Evolutionary conservation across 2,888 invertebrate genomes (phyloP), one percentile per base, ranked within the genome.

Genomic region (Blomia tropicalis): DNA sequence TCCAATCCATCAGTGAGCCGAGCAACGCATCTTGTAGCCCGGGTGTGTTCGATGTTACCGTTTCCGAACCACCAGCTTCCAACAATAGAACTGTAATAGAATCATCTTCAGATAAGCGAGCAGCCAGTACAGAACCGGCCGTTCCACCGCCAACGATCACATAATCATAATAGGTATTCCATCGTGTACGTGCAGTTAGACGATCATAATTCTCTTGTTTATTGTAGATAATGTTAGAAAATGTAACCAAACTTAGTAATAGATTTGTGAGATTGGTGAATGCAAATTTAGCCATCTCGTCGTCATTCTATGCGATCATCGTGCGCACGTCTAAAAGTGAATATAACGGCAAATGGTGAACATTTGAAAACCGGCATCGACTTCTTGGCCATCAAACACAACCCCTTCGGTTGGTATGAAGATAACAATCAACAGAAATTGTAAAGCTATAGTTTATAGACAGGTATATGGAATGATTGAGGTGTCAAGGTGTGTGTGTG

Each of bases 41-140:
- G 17, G 62, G 62, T 11, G 56, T 62, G 5, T 56, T 62, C 41
- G 62, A 62, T 25, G 58, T n/a, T 7, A 62, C 62, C 17, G 62
- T 62, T 58, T 62, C 62, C 14, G 56, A 36, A 22, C 56, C 56
- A 22, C 62, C 62, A 17, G 62, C 62, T 25, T 62, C 62, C 17
- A 62, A 17, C 23, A 62, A 23, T 7, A 62, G 30, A 17, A 62
- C 62, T 25, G 29, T 62, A 2, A 56, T 22, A 7, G 30, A 17
- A 2, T 19, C 29, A 41, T 56, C 62, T 62, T 62, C 62, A 29
- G 56, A 41, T 1, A 62, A 41, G 27, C 62, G 56, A 11, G 62
- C 22, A 14, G 58, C 62, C 14, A 62, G n/a, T 7, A 56, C 62
- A n/a, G 56, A 56, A 22, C 62, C 62, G n/a, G 56, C 41, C 29